Conservation (phyloP, 2,888 invertebrate genomes). For the Lasioglossum morio region DNA sequence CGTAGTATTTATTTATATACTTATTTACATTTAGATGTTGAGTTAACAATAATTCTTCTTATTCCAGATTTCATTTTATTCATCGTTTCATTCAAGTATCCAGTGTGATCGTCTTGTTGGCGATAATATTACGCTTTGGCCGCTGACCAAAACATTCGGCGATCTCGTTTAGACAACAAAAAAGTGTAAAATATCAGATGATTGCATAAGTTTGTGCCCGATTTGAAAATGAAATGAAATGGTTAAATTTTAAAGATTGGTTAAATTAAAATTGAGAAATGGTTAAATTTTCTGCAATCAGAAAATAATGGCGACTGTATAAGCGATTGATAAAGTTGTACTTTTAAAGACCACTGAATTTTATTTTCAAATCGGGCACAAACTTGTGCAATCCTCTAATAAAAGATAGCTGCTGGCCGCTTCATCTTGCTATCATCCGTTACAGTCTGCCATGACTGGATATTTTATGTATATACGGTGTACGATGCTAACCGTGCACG, state of each 20-base stretch:
- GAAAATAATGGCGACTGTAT: no score
- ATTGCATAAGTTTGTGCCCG: no score
- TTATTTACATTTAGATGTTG: no score
- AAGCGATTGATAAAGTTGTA: no score
- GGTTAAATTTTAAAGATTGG: no score
- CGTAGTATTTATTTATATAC: no score
- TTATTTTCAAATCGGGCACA: no score
- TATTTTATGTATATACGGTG: neutral
- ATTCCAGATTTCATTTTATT: slow-evolving; percentile 89
- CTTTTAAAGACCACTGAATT: no score
- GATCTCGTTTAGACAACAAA: neutral
- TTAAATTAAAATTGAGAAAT: no score
- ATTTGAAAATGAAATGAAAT: no score
- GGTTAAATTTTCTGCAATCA: no score
- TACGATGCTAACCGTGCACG: neutral
- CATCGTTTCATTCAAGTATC: slow-evolving; percentile 88
- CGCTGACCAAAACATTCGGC: slow-evolving; percentile 78
- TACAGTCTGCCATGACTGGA: neutral
- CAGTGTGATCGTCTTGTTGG: slow-evolving; percentile 87
- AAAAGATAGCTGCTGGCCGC: neutral
- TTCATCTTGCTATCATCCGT: slow-evolving; percentile 1
- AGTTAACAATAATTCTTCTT: neutral
- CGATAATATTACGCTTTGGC: slow-evolving; percentile 80
- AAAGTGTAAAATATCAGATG: neutral
- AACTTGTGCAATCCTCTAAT: no score